Evolutionary conservation across 1,140 invertebrate species (phyloP), one percentile per base, ranked within the genome.

Genomic region (Colletes gigas): DNA sequence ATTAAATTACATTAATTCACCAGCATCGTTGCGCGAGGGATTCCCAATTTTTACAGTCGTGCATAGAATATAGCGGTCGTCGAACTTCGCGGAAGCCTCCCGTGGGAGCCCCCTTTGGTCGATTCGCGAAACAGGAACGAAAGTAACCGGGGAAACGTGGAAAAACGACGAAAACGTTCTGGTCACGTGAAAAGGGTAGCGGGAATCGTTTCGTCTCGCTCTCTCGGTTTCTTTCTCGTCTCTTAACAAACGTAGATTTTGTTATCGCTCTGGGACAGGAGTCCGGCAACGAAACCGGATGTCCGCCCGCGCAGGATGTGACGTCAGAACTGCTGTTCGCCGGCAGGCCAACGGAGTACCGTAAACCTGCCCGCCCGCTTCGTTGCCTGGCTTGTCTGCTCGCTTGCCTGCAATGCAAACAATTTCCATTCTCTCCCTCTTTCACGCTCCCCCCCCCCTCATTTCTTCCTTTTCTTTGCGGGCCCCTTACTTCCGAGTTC

Each of bases 221-320:
- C 19, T 17, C 39, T 8, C 19, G 9, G n/a, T 65, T 67, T 71
- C 52, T 55, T 82, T 78, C 62, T 66, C 75, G 72, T 82, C 83
- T 76, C 59, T 86, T 85, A 86, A 90, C 73, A 84, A 91, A 90
- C 83, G 84, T 86, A 88, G 90, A 92, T 91, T 91, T 90, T 86
- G 78, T 93, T 92, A 93, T 92, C 92, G 83, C 81, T 52, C 19
- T 77, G 77, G 66, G 84, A 84, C 87, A 89, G 88, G 87, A 92
- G 90, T 92, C 91, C 90, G 83, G 89, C 85, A 84, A 80, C 76
- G 77, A 90, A 86, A 90, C 90, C 92, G 92, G 92, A 93, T 88
- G 89, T 92, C 92, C 92, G 91, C 89, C 90, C 81, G 75, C 79
- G 82, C 92, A 92, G 92, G 92, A 93, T 92, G 83, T 93, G 92